These are phyloP conservation scores for Cassiopea xamachana DNA, from an alignment of 30 jellyfish, hydroid and myxozoan genomes.

Conservation along the genomic window DNA sequence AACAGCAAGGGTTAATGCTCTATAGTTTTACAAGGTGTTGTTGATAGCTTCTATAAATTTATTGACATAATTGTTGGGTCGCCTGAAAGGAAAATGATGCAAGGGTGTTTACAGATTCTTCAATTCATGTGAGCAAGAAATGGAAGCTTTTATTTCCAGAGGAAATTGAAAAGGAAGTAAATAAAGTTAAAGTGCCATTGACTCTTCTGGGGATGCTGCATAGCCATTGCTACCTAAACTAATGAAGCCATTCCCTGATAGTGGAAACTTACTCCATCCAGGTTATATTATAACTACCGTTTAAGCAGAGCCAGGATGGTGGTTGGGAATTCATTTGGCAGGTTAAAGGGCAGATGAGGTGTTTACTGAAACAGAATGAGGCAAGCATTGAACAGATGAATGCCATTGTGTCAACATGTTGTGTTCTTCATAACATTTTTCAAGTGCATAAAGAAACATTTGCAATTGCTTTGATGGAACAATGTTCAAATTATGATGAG, in stretches of 20 bases:
- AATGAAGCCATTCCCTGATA: conserved; percentile 45
- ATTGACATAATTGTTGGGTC: conserved; percentile 60
- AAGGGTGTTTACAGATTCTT: conserved; percentile 56
- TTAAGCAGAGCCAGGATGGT: conserved; percentile 67
- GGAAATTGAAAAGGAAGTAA: neutral
- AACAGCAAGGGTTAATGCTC: conserved; percentile 60
- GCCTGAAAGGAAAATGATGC: conserved; percentile 65
- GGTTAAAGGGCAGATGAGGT: conserved; percentile 59
- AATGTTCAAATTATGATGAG: neutral
- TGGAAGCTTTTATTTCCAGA: conserved; percentile 3
- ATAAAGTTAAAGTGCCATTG: conserved; percentile 41
- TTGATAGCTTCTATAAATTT: conserved; percentile 35
- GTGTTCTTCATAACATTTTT: conserved; percentile 50
- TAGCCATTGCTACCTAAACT: conserved; percentile 37
- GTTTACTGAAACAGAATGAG: conserved; percentile 42
- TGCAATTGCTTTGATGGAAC: conserved; percentile 2
- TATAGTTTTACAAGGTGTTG: conserved; percentile 38
- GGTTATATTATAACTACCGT: conserved; percentile 39
- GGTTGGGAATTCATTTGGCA: conserved; percentile 55
- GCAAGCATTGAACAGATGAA: conserved; percentile 28
- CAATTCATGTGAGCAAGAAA: conserved; percentile 28
- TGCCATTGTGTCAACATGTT: conserved; percentile 22
- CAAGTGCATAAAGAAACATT: conserved; percentile 8
- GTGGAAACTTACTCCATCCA: conserved; percentile 23
- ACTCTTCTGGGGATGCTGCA: conserved; percentile 46